Evolutionary conservation across 2,113 vertebrate species (phyloP).

Genomic region (Gadus macrocephalus): DNA sequence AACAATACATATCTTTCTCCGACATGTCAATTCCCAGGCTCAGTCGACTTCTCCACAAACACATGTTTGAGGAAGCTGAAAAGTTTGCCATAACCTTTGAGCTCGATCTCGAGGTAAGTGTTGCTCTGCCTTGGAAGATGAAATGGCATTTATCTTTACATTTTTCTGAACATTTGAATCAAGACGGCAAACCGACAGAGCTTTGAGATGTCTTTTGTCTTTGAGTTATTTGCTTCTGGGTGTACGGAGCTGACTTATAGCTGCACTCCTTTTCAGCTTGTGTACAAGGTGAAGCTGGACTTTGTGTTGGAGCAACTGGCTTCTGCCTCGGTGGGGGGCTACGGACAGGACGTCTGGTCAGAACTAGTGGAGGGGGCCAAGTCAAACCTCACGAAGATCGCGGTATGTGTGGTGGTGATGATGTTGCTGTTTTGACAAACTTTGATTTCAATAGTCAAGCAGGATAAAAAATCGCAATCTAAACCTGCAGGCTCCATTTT

Average conservation of each 20-base stretch:
- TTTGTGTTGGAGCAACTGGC: constrained; percentile 86
- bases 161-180: too few species aligned
- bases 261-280: constrained; percentile 72
- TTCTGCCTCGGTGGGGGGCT: constrained; percentile 70
- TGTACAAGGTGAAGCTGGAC: constrained; percentile 92
- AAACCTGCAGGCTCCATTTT: too few species aligned
- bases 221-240: too few species aligned
- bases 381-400: constrained; percentile 86
- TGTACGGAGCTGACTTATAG: background rate
- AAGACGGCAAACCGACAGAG: too few species aligned
- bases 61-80: constrained; percentile 92
- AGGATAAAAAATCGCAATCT: too few species aligned
- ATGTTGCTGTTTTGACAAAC: background rate
- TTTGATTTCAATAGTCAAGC: too few species aligned
- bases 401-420: constrained; percentile 61
- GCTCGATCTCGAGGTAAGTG: constrained; percentile 86
- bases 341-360: constrained; percentile 66
- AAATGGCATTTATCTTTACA: background rate
- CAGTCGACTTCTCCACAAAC: constrained; percentile 91
- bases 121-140: background rate
- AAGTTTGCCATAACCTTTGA: constrained; percentile 90
- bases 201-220: too few species aligned
- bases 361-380: constrained; percentile 85
- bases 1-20: background rate
- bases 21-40: constrained; percentile 66